phyloP scores from a whole-genome alignment of 64 coral and sea anemone genomes.

The Actinia tenebrosa region DNA sequence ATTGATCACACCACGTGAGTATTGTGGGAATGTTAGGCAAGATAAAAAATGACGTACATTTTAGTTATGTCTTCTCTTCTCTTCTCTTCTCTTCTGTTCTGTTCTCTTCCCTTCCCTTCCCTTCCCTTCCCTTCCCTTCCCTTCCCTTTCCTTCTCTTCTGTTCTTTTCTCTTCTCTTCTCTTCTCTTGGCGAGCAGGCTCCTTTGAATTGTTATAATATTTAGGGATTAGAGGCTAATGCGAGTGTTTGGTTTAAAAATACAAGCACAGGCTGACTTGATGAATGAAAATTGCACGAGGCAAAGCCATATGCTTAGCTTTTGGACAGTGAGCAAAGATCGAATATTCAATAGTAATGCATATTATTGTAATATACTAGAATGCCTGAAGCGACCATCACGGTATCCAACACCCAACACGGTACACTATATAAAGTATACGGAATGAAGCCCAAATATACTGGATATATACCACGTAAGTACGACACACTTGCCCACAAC shows the following conservation, averaged over 20 bases:
- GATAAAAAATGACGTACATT: too few species aligned
- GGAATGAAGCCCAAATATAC: slow-evolving; percentile 96
- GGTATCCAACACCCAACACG: slow-evolving; percentile 49
- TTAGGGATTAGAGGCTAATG: too few species aligned
- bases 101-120: too few species aligned
- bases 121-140: too few species aligned
- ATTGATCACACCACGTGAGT: slow-evolving; percentile 51
- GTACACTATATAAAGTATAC: slow-evolving; percentile 54
- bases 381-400: slow-evolving; percentile 47
- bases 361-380: background rate
- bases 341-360: background rate
- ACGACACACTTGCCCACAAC: background rate
- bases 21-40: background rate
- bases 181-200: background rate
- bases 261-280: too few species aligned
- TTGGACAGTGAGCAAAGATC: too few species aligned
- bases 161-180: background rate
- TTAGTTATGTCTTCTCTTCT: background rate
- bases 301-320: too few species aligned
- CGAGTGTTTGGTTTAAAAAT: too few species aligned
- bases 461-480: slow-evolving; percentile 89
- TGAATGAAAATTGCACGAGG: too few species aligned
- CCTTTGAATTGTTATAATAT: background rate
- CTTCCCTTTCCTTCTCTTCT: too few species aligned
- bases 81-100: too few species aligned